Evolutionary conservation across 1,140 invertebrate genomes (phyloP), one percentile per base, ranked within the genome.

Genomic region (Platorchestia sp.): DNA sequence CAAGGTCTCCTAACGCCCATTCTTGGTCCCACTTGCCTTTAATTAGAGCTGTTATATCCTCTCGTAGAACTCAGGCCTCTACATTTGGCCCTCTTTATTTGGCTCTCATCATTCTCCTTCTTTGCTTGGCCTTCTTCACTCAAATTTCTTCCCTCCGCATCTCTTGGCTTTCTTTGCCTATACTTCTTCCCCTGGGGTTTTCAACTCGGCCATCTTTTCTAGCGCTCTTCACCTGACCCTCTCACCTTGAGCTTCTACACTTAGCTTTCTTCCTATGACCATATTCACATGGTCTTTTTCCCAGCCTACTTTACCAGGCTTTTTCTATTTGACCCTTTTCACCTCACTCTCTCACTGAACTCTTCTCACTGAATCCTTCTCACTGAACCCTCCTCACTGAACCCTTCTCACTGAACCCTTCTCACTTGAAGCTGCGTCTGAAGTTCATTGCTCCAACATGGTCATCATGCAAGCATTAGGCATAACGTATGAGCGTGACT

Each of bases 41-140:
- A 89, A 89, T 89, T 89, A 89, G 87, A 41, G n/a, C 41, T 89
- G 87, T 89, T 89, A 89, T 89, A 89, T 89, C 87, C 87, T 44
- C 43, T 44, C 10, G 41, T 89, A 89, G 87, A 89, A 41, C 87
- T 10, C 42, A 14, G n/a, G n/a, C 3, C n/a, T 42, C 87, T 44
- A 42, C 87, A 44, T 43, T 41, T 89, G 14, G 87, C 36, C 87
- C 42, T 42, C 87, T 14, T 3, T 41, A 44, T 43, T 41, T 89
- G 41, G 87, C 3, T 42, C 43, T 42, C 43, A 42, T 89, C 36
- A 89, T 36, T 42, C 41, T 22, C 10, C 41, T 0, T 89, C 87
- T 42, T 89, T 89, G 16, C 87, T 3, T 89, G 36, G 87, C 87
- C 42, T 6, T 42, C 41, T 42, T 43, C 41, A 89, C 41, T 51